These are phyloP conservation scores for Australoheros facetus DNA, from an alignment of 2,797 vertebrate genomes.

Conservation along the genomic window DNA sequence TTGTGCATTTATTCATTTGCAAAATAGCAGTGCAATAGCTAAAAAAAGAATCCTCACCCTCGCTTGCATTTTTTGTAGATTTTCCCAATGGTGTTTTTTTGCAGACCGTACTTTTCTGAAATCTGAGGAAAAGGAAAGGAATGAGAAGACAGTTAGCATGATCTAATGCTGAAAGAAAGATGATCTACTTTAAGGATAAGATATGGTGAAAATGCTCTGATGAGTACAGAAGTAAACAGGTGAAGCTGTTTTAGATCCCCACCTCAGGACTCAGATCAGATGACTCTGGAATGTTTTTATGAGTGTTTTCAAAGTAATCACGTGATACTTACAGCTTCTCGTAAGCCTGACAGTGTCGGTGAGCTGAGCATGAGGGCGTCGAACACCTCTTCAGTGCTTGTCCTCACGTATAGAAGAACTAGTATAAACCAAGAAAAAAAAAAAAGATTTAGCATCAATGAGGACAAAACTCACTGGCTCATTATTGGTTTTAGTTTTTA, in stretches of 20 bases:
- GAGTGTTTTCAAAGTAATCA: background rate
- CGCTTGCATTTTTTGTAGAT: constrained; percentile 99
- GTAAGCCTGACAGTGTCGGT: constrained; percentile 90
- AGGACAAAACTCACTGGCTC: background rate
- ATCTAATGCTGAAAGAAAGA: constrained; percentile 19
- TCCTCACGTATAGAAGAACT: constrained; percentile 94
- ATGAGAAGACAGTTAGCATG: constrained; percentile 40
- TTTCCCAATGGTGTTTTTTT: constrained; percentile 93
- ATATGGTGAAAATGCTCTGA: background rate
- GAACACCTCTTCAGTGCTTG: constrained; percentile 90
- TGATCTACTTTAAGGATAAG: constrained; percentile 19
- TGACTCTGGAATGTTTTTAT: background rate
- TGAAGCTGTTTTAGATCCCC: background rate
- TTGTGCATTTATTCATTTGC: background rate
- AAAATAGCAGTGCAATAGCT: background rate
- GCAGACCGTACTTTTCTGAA: constrained; percentile 96
- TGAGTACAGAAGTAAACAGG: background rate
- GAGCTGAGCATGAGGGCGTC: constrained; percentile 96
- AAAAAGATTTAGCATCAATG: background rate
- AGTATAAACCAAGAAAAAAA: constrained; percentile 8
- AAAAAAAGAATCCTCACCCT: constrained; percentile 86
- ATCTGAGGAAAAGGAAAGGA: constrained; percentile 83
- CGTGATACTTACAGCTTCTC: constrained; percentile 87
- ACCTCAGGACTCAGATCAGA: background rate
- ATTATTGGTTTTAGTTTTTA: background rate